Evolutionary conservation across 2,797 vertebrate genomes (phyloP), one percentile per base, ranked within the genome.

Genomic region (Anolis apletophallus): DNA sequence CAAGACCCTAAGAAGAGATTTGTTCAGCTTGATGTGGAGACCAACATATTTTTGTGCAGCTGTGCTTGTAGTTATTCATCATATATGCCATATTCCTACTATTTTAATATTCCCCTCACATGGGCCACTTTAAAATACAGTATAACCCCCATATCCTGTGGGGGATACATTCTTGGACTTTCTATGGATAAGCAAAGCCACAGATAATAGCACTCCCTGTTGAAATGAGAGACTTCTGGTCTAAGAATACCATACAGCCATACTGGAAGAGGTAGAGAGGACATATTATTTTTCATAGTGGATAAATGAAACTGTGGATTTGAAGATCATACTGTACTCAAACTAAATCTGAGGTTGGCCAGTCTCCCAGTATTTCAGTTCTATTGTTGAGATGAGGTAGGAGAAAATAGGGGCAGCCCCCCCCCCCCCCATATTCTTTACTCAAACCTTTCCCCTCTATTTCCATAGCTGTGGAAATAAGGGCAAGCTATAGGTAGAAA

Each of bases 31-130:
- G 78, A 61, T 50, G 13, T 1, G 11, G 74, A 0, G 84, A 85
- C 79, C 23, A 40, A 50, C 21, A 21, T 34, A 7, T 79, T 81
- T 4, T 76, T 75, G 14, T 36, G 68, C 80, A 85, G 55, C 1
- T 81, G 67, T 72, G 83, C 72, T 87, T 87, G 84, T 67, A 32
- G 55, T 64, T 80, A 87, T 73, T 84, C 75, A 79, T 83, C 75
- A 78, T 84, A 17, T 17, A 17, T 67, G n/a, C 55, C 57, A 73
- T 36, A 73, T 80, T 77, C 23, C 23, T 79, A 10, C 57, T 57
- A 79, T 79, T 50, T 87, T 64, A 73, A 67, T 34, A 55, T 79
- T 83, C 76, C 74, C 55, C 59, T 72, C 40, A 19, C 6, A 34
- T 36, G 54, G 55, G 55, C 12, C 26, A 72, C 67, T 40, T 73